These are phyloP conservation scores for Nemapogon koenigi DNA, from an alignment of 2,888 invertebrate species.

Conservation along the genomic window DNA sequence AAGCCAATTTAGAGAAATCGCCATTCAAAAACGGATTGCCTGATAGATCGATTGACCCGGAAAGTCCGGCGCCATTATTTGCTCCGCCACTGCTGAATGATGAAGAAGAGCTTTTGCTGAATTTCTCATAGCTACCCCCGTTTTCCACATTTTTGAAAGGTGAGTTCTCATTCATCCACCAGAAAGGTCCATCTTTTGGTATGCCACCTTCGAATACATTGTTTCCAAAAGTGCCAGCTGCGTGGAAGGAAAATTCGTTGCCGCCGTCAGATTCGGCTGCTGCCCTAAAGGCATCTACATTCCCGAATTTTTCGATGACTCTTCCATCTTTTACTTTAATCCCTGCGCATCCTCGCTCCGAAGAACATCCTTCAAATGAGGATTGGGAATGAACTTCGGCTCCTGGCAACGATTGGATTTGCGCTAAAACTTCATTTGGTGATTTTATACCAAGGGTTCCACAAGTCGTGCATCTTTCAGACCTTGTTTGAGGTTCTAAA, in stretches of 20 bases:
- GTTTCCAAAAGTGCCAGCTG: constrained; percentile 31
- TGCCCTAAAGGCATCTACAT: constrained; percentile 39
- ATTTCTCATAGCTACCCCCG: constrained; percentile 36
- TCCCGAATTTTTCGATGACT: constrained; percentile 44
- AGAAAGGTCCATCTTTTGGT: constrained; percentile 48
- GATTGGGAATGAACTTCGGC: constrained; percentile 47
- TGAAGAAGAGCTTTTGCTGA: constrained; percentile 37
- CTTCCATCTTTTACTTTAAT: constrained; percentile 52
- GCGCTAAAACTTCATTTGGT: constrained; percentile 33
- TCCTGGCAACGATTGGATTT: constrained; percentile 29
- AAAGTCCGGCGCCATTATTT: constrained; percentile 18
- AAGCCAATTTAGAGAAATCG: constrained; percentile 27
- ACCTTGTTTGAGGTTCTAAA: constrained; percentile 31
- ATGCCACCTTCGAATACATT: constrained; percentile 33
- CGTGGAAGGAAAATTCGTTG: constrained; percentile 45
- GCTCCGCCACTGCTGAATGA: constrained; percentile 25
- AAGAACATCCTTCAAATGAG: constrained; percentile 46
- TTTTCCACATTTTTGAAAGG: constrained; percentile 59
- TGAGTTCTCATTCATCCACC: constrained; percentile 68
- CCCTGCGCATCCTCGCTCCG: constrained; percentile 52
- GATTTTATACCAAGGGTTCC: constrained; percentile 27
- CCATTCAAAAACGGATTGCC: constrained; percentile 41
- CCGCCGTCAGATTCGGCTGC: constrained; percentile 32
- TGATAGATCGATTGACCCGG: constrained; percentile 24
- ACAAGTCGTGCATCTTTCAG: constrained; percentile 43